These are phyloP conservation scores for Vanessa atalanta DNA, from an alignment of 1,140 invertebrate genomes.

Conservation along the genomic window DNA sequence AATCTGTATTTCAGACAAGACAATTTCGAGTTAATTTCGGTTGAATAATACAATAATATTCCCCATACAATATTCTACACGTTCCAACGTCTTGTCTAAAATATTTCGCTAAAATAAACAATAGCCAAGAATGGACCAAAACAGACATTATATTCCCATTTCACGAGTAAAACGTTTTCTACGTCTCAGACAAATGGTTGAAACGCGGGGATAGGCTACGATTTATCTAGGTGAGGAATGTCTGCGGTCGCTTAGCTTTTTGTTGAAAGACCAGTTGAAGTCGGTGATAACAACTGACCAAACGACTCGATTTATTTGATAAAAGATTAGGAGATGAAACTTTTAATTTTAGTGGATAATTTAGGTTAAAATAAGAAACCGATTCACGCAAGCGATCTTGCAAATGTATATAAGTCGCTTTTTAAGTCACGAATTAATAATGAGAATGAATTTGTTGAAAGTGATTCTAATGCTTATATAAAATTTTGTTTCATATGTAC, in stretches of 20 bases:
- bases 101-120: slow-evolving; percentile 4
- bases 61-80: neutral
- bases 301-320: slow-evolving; percentile 23
- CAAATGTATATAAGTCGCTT: too few species aligned
- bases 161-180: slow-evolving; percentile 5
- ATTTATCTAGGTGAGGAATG: slow-evolving; percentile 38
- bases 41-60: neutral
- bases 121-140: neutral
- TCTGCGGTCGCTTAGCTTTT: slow-evolving; percentile 33
- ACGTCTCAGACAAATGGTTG: slow-evolving; percentile 9
- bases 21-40: neutral
- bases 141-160: slow-evolving; percentile 10
- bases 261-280: slow-evolving; percentile 16
- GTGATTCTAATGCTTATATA: too few species aligned
- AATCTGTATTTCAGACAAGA: slow-evolving; percentile 3
- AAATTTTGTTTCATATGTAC: too few species aligned
- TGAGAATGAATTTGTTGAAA: too few species aligned
- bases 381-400: too few species aligned
- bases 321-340: neutral
- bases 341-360: neutral
- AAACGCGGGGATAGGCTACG: slow-evolving; percentile 25
- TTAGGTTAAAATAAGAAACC: neutral
- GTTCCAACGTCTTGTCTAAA: neutral
- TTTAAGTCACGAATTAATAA: too few species aligned
- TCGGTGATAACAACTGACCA: slow-evolving; percentile 7